phyloP scores from a whole-genome alignment of 2,888 invertebrate genomes.

The Rhagophthalmus giganteus region DNA sequence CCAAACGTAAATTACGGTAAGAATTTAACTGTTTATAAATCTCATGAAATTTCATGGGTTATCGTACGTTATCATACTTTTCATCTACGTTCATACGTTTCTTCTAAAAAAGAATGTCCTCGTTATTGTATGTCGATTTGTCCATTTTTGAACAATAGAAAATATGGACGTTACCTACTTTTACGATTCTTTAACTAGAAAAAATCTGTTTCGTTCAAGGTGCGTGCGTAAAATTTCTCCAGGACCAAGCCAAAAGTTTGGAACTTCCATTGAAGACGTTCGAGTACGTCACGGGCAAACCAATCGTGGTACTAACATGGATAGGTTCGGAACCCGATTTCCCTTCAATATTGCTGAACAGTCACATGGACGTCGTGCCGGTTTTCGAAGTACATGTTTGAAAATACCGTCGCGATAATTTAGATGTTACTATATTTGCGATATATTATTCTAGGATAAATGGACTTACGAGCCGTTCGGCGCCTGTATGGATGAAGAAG shows the following conservation, averaged over 20 bases:
- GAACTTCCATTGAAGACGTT: neutral
- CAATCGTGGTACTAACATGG: constrained; percentile 1
- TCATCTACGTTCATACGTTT: no score
- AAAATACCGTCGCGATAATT: neutral
- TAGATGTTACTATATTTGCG: neutral
- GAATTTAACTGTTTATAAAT: neutral
- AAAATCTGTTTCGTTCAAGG: neutral
- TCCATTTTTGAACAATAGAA: no score
- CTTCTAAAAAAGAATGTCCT: no score
- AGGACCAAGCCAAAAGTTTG: neutral
- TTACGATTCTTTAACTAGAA: no score
- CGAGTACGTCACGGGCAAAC: neutral
- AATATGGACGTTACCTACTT: no score
- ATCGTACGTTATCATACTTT: neutral
- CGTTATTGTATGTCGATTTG: no score
- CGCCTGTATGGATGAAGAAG: constrained; percentile 80
- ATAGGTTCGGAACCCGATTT: constrained; percentile 1
- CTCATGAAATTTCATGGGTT: neutral
- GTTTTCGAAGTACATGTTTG: neutral
- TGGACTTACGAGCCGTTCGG: constrained; percentile 91
- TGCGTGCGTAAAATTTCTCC: neutral
- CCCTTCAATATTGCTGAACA: neutral
- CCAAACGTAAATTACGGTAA: neutral
- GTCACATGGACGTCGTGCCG: constrained; percentile 5
- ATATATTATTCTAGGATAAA: constrained; percentile 66